Evolutionary conservation across 2,113 vertebrate genomes (phyloP).

Genomic region (Nycticryphes semicollaris): DNA sequence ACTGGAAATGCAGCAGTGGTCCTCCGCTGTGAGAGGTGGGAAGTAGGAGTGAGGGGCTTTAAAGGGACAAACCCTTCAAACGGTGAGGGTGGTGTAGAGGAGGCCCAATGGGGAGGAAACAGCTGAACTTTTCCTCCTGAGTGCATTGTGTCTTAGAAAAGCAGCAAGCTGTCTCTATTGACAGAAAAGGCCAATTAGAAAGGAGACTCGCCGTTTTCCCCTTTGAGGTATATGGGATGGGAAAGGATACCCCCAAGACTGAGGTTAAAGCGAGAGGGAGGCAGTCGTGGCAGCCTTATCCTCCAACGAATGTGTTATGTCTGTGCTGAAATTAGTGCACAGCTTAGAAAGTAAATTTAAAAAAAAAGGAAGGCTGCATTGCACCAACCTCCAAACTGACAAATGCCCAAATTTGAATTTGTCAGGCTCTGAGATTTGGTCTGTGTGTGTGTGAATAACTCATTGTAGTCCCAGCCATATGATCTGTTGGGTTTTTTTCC

Average conservation of each 20-base stretch:
- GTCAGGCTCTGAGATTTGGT: neutral
- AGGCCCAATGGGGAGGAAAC: neutral
- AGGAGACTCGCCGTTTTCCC: neutral
- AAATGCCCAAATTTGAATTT: neutral
- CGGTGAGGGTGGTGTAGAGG: accelerated
- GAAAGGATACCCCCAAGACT: neutral
- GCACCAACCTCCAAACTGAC: neutral
- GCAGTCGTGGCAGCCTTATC: neutral
- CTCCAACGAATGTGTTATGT: neutral
- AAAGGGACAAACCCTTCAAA: neutral
- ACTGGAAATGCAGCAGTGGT: neutral
- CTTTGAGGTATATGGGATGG: neutral
- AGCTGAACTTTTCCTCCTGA: neutral
- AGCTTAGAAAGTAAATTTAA: neutral
- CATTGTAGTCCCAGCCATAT: neutral
- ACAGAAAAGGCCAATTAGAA: neutral
- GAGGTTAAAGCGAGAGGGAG: neutral
- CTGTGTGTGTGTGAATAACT: neutral
- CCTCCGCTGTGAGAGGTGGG: neutral
- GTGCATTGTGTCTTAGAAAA: neutral
- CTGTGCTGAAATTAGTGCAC: neutral
- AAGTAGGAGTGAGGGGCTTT: neutral
- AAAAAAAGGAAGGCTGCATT: neutral
- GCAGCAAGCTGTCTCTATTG: neutral
- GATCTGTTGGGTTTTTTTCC: neutral